Conservation (phyloP, 2,888 invertebrate species). For the Onthophagus sagittarius region DNA sequence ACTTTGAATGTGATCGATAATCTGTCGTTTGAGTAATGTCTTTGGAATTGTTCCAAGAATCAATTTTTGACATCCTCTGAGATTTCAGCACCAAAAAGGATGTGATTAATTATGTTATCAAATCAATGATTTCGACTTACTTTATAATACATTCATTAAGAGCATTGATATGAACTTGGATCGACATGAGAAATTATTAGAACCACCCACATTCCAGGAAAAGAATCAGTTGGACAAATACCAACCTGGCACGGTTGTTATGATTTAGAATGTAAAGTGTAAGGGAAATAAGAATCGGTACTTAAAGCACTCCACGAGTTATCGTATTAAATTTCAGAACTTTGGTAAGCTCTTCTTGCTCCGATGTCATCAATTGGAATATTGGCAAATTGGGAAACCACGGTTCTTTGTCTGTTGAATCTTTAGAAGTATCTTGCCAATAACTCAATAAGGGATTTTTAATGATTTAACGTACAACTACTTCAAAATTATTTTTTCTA, state of each 20-base stretch:
- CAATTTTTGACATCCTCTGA: conserved; percentile 43
- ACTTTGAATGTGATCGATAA: conserved; percentile 52
- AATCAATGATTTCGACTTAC: conserved; percentile 12
- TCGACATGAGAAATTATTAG: conserved; percentile 61
- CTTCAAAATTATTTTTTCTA: too few relatives aligned
- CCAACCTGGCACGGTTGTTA: conserved; percentile 55
- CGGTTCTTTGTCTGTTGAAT: conserved; percentile 42
- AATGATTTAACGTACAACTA: conserved; percentile 62
- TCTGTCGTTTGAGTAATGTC: conserved; percentile 43
- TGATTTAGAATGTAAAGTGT: conserved; percentile 60
- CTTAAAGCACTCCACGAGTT: conserved; percentile 57
- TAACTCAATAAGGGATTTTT: conserved; percentile 33
- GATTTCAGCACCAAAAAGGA: conserved; percentile 18
- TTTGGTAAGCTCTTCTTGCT: conserved; percentile 52
- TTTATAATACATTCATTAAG: conserved; percentile 9
- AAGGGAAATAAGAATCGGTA: conserved; percentile 60
- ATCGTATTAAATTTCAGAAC: conserved; percentile 57
- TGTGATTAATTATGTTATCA: neutral
- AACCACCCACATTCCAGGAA: conserved; percentile 61
- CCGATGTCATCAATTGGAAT: conserved; percentile 40
- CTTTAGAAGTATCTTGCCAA: conserved; percentile 39
- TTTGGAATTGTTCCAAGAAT: conserved; percentile 48
- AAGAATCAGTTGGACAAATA: conserved; percentile 56
- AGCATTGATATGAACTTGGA: conserved; percentile 40
- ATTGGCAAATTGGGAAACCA: conserved; percentile 42